Base-by-base conservation (phyloP, 2,888 invertebrate genomes). In the Yponomeuta plumbellus region DNA sequence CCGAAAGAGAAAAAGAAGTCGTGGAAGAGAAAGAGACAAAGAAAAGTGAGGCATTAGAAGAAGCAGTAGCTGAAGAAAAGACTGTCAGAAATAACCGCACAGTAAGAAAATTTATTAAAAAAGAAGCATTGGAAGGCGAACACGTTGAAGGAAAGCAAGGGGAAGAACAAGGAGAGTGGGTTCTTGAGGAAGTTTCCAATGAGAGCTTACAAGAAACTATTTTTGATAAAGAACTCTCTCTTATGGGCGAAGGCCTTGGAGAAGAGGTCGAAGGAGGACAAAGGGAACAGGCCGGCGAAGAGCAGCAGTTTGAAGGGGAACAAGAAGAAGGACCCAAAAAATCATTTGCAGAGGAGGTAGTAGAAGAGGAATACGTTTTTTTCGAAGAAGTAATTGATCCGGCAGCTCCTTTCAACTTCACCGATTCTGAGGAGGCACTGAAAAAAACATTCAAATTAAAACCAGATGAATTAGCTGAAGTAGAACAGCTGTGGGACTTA, bases 401-500 rank as follows among this genome's bases (percentile, higher is more conserved):
- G n/a, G 71, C 83, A 39, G 90, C 87, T 26, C 89, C 90, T 8
- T 86, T 76, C 67, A 70, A 85, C 72, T 83, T 89, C 39, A 80
- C 72, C 67, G 89, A 89, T 68, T 87, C 87, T 8, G 75, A 77
- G 68, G 90, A 90, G 83, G 81, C 80, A 58, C 69, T 87, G 0
- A 85, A 77, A 75, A 79, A 81, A 26, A 81, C 80, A 8, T 91
- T 84, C 73, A 73, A 80, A 69, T 75, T 90, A 67, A 76, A 84
- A 64, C 84, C 80, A n/a, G 88, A 89, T 70, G 89, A 89, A 74
- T 22, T 83, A 68, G 82, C 81, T 52, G 90, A 91, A 80, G 79
- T 88, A 6, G 86, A 88, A 74, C 79, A 84, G 69, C 76, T 91
- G 61, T 91, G 90, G 90, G 85, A 81, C 21, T 0, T 77, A 8